Conservation (phyloP, 2,797 vertebrate species). For the Sciaenops ocellatus region DNA sequence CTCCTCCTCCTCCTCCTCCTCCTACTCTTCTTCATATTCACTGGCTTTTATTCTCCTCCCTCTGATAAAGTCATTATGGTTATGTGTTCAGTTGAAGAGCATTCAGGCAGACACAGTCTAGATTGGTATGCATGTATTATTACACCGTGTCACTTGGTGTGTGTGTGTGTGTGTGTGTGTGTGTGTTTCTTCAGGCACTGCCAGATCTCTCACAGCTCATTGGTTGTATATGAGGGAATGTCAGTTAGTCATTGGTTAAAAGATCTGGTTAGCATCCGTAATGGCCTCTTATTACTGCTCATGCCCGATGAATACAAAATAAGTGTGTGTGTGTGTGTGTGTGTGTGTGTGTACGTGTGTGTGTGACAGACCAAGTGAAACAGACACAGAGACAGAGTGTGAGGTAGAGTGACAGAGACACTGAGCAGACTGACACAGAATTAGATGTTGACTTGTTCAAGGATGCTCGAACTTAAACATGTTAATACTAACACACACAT, state of each 20-base stretch:
- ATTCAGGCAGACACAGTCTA: slow-evolving; percentile 93
- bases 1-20: slow-evolving; percentile 8
- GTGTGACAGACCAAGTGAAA: slow-evolving; percentile 7
- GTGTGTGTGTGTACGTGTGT: slow-evolving; percentile 10
- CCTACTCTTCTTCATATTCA: slow-evolving; percentile 56
- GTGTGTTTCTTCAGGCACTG: slow-evolving; percentile 15
- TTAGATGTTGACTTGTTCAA: slow-evolving; percentile 34
- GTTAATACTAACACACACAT: neutral
- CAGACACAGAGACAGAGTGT: slow-evolving; percentile 1
- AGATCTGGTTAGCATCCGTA: slow-evolving; percentile 96
- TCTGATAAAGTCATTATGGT: slow-evolving; percentile 95
- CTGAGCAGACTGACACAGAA: slow-evolving; percentile 27
- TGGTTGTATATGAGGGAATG: slow-evolving; percentile 90
- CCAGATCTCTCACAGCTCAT: slow-evolving; percentile 87
- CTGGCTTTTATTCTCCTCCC: slow-evolving; percentile 68
- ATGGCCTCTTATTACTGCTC: slow-evolving; percentile 94
- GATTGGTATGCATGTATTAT: slow-evolving; percentile 98
- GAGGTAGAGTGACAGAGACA: slow-evolving; percentile 37
- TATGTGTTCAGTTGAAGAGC: slow-evolving; percentile 89
- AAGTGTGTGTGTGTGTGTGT: slow-evolving; percentile 16
- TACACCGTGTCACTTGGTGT: slow-evolving; percentile 73
- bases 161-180: slow-evolving; percentile 36
- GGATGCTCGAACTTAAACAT: slow-evolving; percentile 1
- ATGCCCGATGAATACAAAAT: slow-evolving; percentile 89
- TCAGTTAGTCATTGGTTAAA: slow-evolving; percentile 79